A percentile compares a stretch with the other conserved stretches of the same genome.
These are phyloP conservation scores for Pyrrhosoma nymphula DNA, from an alignment of 2,888 invertebrate genomes.

Conservation along the genomic window DNA sequence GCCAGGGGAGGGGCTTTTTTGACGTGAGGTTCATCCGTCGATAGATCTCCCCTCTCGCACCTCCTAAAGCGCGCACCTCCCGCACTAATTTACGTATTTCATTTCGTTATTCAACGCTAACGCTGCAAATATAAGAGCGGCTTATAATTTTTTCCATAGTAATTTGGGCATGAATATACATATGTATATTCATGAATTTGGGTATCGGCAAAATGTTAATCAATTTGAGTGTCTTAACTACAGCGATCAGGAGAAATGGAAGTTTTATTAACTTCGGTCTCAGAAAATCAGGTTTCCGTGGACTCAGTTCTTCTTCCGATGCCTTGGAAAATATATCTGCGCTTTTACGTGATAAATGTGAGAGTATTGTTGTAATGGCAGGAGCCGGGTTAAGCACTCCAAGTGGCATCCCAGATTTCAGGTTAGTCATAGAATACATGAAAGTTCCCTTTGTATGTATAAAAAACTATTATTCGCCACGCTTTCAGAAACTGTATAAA, in stretches of 20 bases:
- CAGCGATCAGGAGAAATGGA: neutral
- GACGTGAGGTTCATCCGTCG: no score
- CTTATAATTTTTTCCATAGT: neutral
- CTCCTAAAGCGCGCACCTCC: no score
- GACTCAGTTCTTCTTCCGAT: neutral
- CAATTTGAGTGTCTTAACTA: neutral
- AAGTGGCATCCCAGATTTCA: conserved; percentile 79
- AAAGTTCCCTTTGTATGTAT: neutral
- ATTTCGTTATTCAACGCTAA: neutral
- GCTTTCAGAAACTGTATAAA: no score
- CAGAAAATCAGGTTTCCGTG: neutral
- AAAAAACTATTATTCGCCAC: no score
- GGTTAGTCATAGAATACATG: conserved; percentile 73
- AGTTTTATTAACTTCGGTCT: neutral
- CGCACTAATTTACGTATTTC: neutral
- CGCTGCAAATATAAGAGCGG: neutral
- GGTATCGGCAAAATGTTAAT: neutral
- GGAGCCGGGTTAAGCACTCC: conserved; percentile 79
- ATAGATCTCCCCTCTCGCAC: no score
- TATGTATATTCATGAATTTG: neutral
- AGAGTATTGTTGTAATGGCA: conserved; percentile 77
- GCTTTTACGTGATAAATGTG: conserved; percentile 68
- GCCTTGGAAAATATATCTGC: conserved; percentile 61
- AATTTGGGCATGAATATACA: neutral
- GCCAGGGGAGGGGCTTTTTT: no score